Conservation (phyloP, 2,888 invertebrate genomes). For the Xestoiulus laeticollis region DNA sequence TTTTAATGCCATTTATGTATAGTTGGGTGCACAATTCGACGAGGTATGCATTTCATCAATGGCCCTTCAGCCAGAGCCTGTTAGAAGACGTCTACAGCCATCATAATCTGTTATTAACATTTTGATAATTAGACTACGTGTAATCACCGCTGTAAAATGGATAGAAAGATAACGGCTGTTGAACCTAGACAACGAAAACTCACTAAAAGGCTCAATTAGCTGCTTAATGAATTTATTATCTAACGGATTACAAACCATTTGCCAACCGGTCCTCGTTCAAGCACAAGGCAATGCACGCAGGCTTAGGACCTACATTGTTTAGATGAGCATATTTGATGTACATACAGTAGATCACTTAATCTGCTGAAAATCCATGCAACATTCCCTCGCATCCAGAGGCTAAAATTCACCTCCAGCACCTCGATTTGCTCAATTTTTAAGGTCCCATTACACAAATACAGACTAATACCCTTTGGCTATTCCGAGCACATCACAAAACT, state of each 20-base stretch:
- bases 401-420: conserved; percentile 36
- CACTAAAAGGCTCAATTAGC: conserved; percentile 15
- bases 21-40: too few species aligned
- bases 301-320: not conserved
- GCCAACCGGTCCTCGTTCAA: not conserved
- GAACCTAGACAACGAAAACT: conserved; percentile 11
- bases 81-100: not conserved
- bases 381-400: conserved; percentile 37
- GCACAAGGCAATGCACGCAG: conserved; percentile 1
- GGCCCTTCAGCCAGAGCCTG: not conserved
- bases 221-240: conserved; percentile 31
- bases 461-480: conserved; percentile 31
- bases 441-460: conserved; percentile 47
- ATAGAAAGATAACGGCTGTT: conserved; percentile 23
- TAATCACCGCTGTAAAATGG: conserved; percentile 19
- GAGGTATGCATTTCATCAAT: not conserved
- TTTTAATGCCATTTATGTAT: too few species aligned
- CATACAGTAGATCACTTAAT: not conserved
- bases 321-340: conserved; percentile 3
- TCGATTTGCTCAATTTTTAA: conserved; percentile 45
- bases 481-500: conserved; percentile 11
- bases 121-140: conserved; percentile 8
- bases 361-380: conserved; percentile 11
- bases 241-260: conserved; percentile 23
- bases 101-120: conserved; percentile 23